Base-by-base conservation (phyloP, 2,797 vertebrate species). In the Ctenopoma kingsleyae region DNA sequence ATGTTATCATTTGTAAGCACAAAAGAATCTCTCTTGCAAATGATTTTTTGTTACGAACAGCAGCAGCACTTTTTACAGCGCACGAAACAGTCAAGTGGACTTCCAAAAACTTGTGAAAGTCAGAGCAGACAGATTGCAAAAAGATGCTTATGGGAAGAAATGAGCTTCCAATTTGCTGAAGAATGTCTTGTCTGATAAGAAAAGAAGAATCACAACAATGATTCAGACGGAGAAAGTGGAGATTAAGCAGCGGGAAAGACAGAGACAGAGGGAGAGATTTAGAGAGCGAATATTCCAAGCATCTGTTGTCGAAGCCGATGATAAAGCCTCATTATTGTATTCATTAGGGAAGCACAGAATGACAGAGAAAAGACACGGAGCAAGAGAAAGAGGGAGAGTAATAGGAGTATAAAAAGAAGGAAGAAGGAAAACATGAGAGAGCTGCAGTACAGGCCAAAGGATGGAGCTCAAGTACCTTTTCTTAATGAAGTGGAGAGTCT, bases 281-380 rank as follows among this genome's bases (percentile, higher is more conserved):
- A 62, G 27, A 73, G 65, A 73, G 46, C 0, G 55, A 72, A 67
- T 66, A 81, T 81, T 85, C 59, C 0, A 32, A 74, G 61, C 85
- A 85, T 83, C 77, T 85, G 84, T 75, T 81, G 71, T 71, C 1
- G 46, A 77, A 73, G 76, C 62, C 54, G 68, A 78, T 78, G 76
- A 82, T 70, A 80, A 87, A 56, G 63, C 46, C 68, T 82, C 77
- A 74, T 84, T 81, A 82, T 69, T 76, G 69, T 69, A 40, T 59
- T 81, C 85, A 84, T 87, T 82, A 81, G 72, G 53, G 62, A 76
- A 52, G 53, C 52, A 40, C 32, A 44, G 44, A 76, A 60, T 43
- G 61, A 67, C 60, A 53, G 62, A 48, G 50, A 17, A 52, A 23
- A 48, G 41, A 59, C 22, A 35, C 1, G 0, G 30, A 67, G 36